A percentile compares a stretch with the other conserved stretches of the same genome.
Evolutionary conservation across 1,140 invertebrate genomes (phyloP).

Genomic region (Drosophila rhopaloa): DNA sequence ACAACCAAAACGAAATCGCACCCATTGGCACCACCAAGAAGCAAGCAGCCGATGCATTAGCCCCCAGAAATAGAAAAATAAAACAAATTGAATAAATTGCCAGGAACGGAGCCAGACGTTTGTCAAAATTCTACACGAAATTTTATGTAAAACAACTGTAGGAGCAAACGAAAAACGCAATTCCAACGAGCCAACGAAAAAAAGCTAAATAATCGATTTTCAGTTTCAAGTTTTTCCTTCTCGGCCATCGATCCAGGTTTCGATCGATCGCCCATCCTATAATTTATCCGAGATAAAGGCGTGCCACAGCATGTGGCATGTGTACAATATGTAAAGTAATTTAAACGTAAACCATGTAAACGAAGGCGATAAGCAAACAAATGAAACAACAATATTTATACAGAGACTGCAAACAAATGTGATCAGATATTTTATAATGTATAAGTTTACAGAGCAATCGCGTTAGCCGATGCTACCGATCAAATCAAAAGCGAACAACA

Average conservation of each 20-base stretch:
- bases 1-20: slow-evolving; percentile 70
- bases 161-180: slow-evolving; percentile 85
- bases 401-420: slow-evolving; percentile 85
- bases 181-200: slow-evolving; percentile 59
- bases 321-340: slow-evolving; percentile 74
- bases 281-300: slow-evolving; percentile 38
- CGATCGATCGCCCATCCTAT: slow-evolving; percentile 50
- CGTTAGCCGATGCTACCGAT: slow-evolving; percentile 68
- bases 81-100: neutral
- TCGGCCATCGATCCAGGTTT: slow-evolving; percentile 50
- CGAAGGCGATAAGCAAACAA: slow-evolving; percentile 54
- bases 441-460: slow-evolving; percentile 79
- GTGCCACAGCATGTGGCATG: slow-evolving; percentile 33
- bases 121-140: slow-evolving; percentile 79
- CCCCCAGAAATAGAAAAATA: neutral
- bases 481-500: slow-evolving; percentile 70
- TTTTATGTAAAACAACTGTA: slow-evolving; percentile 81
- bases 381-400: slow-evolving; percentile 83
- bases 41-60: slow-evolving; percentile 28
- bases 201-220: slow-evolving; percentile 36
- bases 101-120: slow-evolving; percentile 68
- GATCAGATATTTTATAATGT: slow-evolving; percentile 85
- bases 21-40: slow-evolving; percentile 68
- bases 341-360: slow-evolving; percentile 50
- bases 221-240: slow-evolving; percentile 48